Percentiles rank a stretch among this genome's conserved stretches.
Evolutionary conservation across 2,888 invertebrate species (phyloP).

Genomic region (Microctonus brassicae): DNA sequence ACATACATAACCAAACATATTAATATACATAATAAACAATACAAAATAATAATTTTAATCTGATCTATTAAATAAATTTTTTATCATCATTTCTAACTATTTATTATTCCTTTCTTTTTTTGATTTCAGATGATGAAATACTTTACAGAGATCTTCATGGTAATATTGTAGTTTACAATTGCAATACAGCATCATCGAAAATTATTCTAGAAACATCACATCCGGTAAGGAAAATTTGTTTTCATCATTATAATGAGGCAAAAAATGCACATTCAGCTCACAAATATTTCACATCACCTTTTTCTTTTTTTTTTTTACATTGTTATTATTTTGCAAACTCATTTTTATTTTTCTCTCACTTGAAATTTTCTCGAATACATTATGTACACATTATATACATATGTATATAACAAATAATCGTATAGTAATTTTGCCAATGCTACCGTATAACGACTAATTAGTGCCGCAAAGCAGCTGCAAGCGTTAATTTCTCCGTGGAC

Average conservation of each 20-base stretch:
- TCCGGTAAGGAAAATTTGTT: slow-evolving; percentile 67
- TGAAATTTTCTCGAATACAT: background rate
- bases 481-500: slow-evolving; percentile 38
- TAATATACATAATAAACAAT: no score
- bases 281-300: no score
- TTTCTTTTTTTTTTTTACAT: background rate
- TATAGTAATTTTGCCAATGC: slow-evolving; percentile 10
- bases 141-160: slow-evolving; percentile 75
- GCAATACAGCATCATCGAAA: slow-evolving; percentile 67
- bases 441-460: slow-evolving; percentile 32
- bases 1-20: background rate
- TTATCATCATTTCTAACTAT: no score
- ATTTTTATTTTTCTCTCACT: background rate
- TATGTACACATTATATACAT: background rate
- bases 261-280: no score
- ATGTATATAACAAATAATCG: no score
- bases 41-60: no score
- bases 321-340: background rate
- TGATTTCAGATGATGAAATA: slow-evolving; percentile 75
- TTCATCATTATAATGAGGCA: no score
- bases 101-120: slow-evolving; percentile 21
- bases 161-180: slow-evolving; percentile 73
- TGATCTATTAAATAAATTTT: no score
- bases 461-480: slow-evolving; percentile 35
- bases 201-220: slow-evolving; percentile 71